Percentiles rank a stretch among this genome's conserved stretches.
Conservation (phyloP, 2,888 invertebrate species). For the Strigamia crassipes region DNA sequence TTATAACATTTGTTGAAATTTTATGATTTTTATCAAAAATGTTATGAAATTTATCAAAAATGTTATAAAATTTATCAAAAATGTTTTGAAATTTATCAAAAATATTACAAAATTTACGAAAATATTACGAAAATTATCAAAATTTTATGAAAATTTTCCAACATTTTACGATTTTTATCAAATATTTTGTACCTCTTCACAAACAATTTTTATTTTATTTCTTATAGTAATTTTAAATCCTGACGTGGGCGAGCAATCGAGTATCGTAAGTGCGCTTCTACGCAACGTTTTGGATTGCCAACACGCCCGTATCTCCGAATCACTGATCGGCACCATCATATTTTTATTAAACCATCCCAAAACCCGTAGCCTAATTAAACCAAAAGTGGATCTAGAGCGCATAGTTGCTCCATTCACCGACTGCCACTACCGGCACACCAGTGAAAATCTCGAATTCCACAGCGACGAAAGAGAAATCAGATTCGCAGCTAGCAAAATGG, state of each 20-base stretch:
- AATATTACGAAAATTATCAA: no score
- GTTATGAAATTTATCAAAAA: no score
- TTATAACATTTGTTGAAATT: no score
- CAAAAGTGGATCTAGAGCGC: conserved; percentile 70
- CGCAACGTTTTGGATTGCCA: conserved; percentile 83
- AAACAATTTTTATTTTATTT: conserved; percentile 50
- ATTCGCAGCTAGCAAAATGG: conserved; percentile 82
- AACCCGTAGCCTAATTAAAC: conserved; percentile 73
- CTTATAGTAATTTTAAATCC: conserved; percentile 78
- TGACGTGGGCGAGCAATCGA: conserved; percentile 70
- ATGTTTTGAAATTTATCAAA: no score
- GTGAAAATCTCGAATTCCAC: conserved; percentile 52
- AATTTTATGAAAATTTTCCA: no score
- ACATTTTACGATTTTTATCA: no score
- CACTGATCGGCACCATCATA: conserved; percentile 83
- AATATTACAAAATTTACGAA: no score
- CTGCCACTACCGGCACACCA: conserved; percentile 69
- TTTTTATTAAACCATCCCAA: conserved; percentile 82
- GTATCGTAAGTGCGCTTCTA: conserved; percentile 74
- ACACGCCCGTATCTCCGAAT: conserved; percentile 86
- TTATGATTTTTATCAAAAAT: no score
- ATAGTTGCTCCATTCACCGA: conserved; percentile 93
- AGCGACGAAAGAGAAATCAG: conserved; percentile 73
- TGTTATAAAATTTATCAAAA: no score
- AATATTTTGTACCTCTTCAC: background rate